Evolutionary conservation across 2,797 vertebrate genomes (phyloP).

Genomic region (Staurois parvus): DNA sequence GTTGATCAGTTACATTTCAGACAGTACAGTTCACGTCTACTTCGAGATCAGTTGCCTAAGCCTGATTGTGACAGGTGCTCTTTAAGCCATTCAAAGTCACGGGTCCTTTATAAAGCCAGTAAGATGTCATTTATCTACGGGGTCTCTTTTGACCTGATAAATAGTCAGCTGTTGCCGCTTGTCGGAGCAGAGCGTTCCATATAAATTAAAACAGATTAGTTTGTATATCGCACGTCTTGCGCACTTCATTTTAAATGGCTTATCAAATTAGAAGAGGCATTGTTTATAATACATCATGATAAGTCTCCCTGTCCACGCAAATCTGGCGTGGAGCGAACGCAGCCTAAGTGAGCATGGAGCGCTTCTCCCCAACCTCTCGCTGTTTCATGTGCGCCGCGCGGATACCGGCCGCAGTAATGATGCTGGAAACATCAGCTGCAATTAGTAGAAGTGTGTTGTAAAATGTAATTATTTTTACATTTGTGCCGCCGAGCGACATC

Average conservation of each 20-base stretch:
- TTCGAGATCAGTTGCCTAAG: too few species aligned
- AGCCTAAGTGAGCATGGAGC: neutral
- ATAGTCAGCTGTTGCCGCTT: neutral
- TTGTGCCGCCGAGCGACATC: constrained; percentile 65
- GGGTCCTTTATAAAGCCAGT: neutral
- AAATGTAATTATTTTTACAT: constrained; percentile 66
- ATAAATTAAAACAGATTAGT: constrained; percentile 9
- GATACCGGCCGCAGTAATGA: constrained; percentile 23
- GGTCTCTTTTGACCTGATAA: constrained; percentile 13
- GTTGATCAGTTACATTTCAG: too few species aligned
- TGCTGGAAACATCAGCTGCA: constrained; percentile 65
- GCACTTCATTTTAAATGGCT: neutral
- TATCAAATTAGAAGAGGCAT: constrained; percentile 15
- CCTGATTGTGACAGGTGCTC: neutral
- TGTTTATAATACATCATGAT: neutral
- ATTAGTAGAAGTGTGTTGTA: constrained; percentile 63
- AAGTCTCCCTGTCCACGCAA: neutral
- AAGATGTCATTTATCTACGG: neutral
- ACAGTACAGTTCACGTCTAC: too few species aligned
- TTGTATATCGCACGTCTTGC: neutral
- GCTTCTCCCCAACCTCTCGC: neutral
- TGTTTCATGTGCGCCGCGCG: constrained; percentile 26
- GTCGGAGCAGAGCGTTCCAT: neutral
- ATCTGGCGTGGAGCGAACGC: neutral
- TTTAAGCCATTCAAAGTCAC: constrained; percentile 1